Evolutionary conservation across 2,113 vertebrate species (phyloP).

Genomic region (Lycaon pictus): DNA sequence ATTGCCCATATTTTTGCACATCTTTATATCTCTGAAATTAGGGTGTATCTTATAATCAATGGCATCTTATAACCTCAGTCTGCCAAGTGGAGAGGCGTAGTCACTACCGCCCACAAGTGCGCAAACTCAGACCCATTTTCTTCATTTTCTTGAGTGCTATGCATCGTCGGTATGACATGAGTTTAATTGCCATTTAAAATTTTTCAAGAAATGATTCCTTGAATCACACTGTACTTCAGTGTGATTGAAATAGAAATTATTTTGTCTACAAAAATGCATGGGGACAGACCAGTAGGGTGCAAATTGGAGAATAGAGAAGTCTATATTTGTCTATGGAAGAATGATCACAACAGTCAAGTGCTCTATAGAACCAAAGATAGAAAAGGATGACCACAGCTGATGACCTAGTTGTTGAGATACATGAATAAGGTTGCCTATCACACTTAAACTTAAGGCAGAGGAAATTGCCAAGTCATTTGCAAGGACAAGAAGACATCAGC

Average conservation of each 20-base stretch:
- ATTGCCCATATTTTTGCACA: neutral
- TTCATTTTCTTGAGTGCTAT: neutral
- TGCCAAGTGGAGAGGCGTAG: neutral
- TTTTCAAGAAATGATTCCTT: conserved; percentile 46
- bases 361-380: neutral
- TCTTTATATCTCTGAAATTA: neutral
- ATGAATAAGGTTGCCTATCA: neutral
- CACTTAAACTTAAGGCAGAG: neutral
- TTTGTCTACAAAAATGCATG: conserved; percentile 2
- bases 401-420: neutral
- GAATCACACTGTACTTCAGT: neutral
- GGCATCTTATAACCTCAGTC: neutral
- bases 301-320: conserved; percentile 43
- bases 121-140: neutral
- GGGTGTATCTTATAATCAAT: neutral
- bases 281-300: neutral
- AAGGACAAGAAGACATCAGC: neutral
- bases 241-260: conserved; percentile 51
- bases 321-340: conserved; percentile 1
- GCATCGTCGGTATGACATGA: neutral
- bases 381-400: neutral
- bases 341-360: neutral
- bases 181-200: conserved; percentile 60
- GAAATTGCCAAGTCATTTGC: neutral
- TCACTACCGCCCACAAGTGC: too few relatives aligned